These are phyloP conservation scores for Neoaliturus tenellus DNA, from an alignment of 2,888 invertebrate genomes.

Conservation along the genomic window DNA sequence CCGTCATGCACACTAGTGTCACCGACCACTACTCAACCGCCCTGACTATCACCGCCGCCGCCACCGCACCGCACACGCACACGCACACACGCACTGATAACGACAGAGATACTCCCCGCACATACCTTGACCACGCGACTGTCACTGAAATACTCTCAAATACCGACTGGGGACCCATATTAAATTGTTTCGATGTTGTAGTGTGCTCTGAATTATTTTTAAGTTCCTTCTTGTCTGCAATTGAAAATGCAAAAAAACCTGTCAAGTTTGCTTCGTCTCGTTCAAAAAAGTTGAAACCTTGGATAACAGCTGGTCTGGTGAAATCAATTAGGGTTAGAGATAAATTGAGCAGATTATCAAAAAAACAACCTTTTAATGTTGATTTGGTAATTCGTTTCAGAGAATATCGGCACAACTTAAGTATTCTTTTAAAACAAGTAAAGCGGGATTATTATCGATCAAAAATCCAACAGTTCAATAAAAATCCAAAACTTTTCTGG, in stretches of 20 bases:
- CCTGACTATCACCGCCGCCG: not conserved
- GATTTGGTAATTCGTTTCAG: not conserved
- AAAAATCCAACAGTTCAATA: not conserved
- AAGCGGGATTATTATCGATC: conserved; percentile 3
- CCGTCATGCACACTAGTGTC: not conserved
- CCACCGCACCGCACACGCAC: too few species aligned
- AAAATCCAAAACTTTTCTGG: conserved; percentile 5
- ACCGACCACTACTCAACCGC: conserved; percentile 1
- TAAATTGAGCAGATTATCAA: not conserved
- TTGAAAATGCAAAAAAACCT: not conserved
- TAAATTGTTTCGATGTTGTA: not conserved
- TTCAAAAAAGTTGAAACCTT: not conserved
- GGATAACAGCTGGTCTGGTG: not conserved
- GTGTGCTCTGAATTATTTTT: not conserved
- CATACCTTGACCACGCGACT: not conserved
- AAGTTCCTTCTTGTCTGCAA: not conserved
- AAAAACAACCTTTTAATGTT: not conserved
- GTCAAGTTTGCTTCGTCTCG: not conserved
- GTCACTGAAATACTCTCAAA: not conserved
- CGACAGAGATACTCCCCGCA: not conserved
- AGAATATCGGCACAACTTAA: not conserved
- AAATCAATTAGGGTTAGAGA: not conserved
- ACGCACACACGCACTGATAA: not conserved
- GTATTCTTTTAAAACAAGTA: not conserved
- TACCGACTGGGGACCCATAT: not conserved